Conservation (phyloP, 2,797 vertebrate genomes). For the Oophaga sylvatica region DNA sequence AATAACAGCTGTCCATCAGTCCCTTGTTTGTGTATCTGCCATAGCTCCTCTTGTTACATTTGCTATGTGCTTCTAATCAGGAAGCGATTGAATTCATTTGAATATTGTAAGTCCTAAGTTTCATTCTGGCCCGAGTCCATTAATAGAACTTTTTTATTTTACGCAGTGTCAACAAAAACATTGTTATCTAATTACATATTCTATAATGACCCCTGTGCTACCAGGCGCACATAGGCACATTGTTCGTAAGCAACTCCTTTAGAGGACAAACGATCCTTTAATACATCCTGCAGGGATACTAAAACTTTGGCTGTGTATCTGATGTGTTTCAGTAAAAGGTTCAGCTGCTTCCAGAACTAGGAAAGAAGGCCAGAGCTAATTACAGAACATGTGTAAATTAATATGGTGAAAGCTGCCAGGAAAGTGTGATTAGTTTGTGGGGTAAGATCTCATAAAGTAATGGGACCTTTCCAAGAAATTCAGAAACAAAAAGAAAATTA, state of each 20-base stretch:
- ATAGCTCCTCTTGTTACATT: constrained; percentile 20
- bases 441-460: constrained; percentile 53
- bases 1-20: constrained; percentile 12
- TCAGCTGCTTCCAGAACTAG: constrained; percentile 37
- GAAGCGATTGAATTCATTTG: constrained; percentile 27
- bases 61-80: background rate
- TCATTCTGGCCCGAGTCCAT: constrained; percentile 28
- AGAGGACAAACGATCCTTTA: constrained; percentile 44
- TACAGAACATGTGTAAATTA: constrained; percentile 58
- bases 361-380: constrained; percentile 50
- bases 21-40: constrained; percentile 22
- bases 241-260: constrained; percentile 20
- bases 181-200: constrained; percentile 54
- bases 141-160: constrained; percentile 19
- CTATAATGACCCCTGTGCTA: constrained; percentile 39
- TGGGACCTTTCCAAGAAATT: constrained; percentile 48
- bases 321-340: constrained; percentile 46
- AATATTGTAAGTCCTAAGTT: constrained; percentile 30
- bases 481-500: constrained; percentile 49
- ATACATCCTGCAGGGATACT: constrained; percentile 42
- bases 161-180: constrained; percentile 29
- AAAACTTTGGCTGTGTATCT: constrained; percentile 50
- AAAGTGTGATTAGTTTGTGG: constrained; percentile 56
- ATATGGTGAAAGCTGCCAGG: constrained; percentile 49
- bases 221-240: constrained; percentile 40